These are phyloP conservation scores for Osmerus eperlanus DNA, from an alignment of 2,113 vertebrate species.

Conservation along the genomic window DNA sequence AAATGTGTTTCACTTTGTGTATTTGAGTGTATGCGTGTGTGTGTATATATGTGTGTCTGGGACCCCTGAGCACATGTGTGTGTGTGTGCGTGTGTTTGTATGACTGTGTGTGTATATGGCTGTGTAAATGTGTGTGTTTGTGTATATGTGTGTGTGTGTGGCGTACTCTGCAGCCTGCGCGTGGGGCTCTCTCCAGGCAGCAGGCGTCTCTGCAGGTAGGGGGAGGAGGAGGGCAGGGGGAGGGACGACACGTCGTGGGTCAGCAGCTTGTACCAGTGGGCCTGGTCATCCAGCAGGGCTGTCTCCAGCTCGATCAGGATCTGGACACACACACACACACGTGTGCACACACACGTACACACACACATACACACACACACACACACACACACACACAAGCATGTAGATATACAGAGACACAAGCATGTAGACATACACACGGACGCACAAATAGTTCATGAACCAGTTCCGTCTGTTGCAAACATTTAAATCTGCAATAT, in stretches of 20 bases:
- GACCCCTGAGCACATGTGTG: neutral
- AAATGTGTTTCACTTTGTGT: neutral
- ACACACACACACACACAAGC: constrained; percentile 1
- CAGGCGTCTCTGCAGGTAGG: constrained; percentile 83
- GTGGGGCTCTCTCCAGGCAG: constrained; percentile 83
- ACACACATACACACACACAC: constrained; percentile 3
- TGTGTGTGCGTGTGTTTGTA: neutral
- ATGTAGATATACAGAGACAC: too few species aligned
- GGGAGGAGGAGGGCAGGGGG: constrained; percentile 85
- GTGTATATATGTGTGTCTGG: neutral
- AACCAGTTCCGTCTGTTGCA: neutral
- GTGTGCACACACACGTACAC: neutral
- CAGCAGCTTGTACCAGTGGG: constrained; percentile 98
- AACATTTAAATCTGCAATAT: neutral
- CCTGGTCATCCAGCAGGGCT: constrained; percentile 89
- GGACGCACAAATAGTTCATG: neutral
- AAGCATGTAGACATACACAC: neutral
- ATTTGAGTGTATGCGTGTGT: neutral
- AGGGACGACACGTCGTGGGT: constrained; percentile 86
- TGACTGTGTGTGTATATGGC: constrained; percentile 4
- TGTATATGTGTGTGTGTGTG: constrained; percentile 14
- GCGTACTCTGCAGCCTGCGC: constrained; percentile 87
- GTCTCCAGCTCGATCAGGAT: constrained; percentile 94
- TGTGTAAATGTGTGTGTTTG: neutral
- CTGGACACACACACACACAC: constrained; percentile 61